A percentile compares a stretch with the other conserved stretches of the same genome.
Evolutionary conservation across 2,888 invertebrate species (phyloP).

Genomic region (Globia sparganii): DNA sequence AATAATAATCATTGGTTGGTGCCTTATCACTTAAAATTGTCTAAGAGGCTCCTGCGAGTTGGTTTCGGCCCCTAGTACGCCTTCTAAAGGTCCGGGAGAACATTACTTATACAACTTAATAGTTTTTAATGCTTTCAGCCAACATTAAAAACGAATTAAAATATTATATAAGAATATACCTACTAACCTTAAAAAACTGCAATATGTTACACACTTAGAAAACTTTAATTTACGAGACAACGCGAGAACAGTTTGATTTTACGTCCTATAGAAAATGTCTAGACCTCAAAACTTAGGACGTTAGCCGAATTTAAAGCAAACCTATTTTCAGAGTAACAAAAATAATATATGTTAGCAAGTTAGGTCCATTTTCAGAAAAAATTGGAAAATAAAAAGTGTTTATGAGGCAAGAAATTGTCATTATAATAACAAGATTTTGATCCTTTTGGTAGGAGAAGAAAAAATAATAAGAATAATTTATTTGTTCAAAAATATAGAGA

Average conservation of each 20-base stretch:
- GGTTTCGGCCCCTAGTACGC: too few species aligned
- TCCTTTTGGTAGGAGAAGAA: neutral
- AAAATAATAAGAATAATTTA: too few species aligned
- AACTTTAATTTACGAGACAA: slow-evolving; percentile 15
- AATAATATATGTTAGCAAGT: neutral
- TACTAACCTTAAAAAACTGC: neutral
- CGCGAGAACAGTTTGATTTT: slow-evolving; percentile 20
- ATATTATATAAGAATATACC: too few species aligned
- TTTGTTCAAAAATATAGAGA: too few species aligned
- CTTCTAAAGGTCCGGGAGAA: too few species aligned
- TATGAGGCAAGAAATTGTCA: slow-evolving; percentile 5
- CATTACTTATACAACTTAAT: too few species aligned
- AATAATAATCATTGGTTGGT: too few species aligned
- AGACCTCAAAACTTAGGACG: slow-evolving; percentile 24
- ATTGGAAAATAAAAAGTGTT: slow-evolving; percentile 1
- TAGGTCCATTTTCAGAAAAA: slow-evolving; percentile 2
- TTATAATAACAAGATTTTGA: slow-evolving; percentile 16
- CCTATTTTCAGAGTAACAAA: slow-evolving; percentile 15
- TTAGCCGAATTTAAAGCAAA: slow-evolving; percentile 34
- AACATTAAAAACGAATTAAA: too few species aligned
- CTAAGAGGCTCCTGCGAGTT: too few species aligned
- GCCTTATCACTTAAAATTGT: too few species aligned
- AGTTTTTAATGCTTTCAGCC: too few species aligned
- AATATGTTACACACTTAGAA: slow-evolving; percentile 15
- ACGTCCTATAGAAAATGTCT: slow-evolving; percentile 13